These are phyloP conservation scores for Eristalis pertinax DNA, from an alignment of 2,888 invertebrate species.

Conservation along the genomic window DNA sequence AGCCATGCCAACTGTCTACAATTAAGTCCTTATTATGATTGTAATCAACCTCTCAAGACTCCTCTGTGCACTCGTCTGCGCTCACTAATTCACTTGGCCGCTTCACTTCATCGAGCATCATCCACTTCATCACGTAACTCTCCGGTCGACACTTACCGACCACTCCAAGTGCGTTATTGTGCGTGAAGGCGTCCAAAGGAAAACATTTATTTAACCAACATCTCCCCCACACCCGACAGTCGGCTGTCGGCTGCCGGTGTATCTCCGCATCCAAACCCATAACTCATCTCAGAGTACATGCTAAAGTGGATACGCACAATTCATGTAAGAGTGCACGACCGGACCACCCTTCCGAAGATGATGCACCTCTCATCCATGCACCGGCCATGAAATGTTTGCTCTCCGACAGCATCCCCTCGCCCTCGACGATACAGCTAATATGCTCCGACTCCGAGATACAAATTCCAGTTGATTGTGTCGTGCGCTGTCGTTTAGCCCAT, in stretches of 20 bases:
- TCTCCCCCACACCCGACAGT: constrained; percentile 21
- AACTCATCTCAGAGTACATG: constrained; percentile 46
- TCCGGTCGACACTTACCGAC: constrained; percentile 64
- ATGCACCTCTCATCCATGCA: constrained; percentile 30
- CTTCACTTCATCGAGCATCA: constrained; percentile 49
- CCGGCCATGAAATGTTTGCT: constrained; percentile 44
- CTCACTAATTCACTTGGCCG: constrained; percentile 52
- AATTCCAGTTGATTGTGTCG: constrained; percentile 60
- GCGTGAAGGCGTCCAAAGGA: constrained; percentile 71
- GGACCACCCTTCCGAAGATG: constrained; percentile 54
- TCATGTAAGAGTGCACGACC: constrained; percentile 58
- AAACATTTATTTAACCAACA: constrained; percentile 70
- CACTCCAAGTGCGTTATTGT: constrained; percentile 69
- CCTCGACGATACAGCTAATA: constrained; percentile 33
- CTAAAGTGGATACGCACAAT: constrained; percentile 70
- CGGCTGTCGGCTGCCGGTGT: constrained; percentile 11
- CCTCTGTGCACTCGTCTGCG: constrained; percentile 13
- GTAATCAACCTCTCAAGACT: constrained; percentile 57
- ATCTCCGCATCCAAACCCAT: constrained; percentile 30
- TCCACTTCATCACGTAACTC: constrained; percentile 69
- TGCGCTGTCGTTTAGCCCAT: constrained; percentile 68
- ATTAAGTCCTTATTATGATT: constrained; percentile 66
- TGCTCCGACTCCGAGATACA: constrained; percentile 15
- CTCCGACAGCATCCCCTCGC: constrained; percentile 9
- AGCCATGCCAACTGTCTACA: constrained; percentile 1